Base-by-base conservation (phyloP, 2,113 vertebrate genomes). In the Upupa epops region DNA sequence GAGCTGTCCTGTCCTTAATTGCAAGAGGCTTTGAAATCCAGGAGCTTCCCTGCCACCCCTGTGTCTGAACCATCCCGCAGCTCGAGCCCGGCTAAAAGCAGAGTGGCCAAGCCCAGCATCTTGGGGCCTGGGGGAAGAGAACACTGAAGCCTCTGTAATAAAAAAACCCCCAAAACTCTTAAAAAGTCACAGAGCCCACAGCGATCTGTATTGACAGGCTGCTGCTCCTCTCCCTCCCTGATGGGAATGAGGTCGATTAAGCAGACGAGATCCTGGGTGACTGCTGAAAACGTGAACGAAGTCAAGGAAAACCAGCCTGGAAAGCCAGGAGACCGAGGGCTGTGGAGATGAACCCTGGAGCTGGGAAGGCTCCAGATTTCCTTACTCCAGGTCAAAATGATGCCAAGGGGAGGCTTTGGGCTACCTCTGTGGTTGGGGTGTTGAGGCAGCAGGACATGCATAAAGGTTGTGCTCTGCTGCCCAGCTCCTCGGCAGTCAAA, bases 401-500 rank as follows among this genome's bases (percentile, higher is more conserved):
- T 36, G 36, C 22, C 3, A 5, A 37, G 46, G 66, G 51, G n/a
- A 51, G 31, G 34, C 4, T 18, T 64, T 3, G 4, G 42, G 66
- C 3, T 31, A 3, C 28, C 45, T 17, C 45, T 17, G 45, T 46
- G 45, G 46, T 8, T 1, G 10, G 17, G 24, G 49, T 26, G 29
- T 11, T 13, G 28, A 8, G 25, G 12, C 40, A 20, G 0, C 40
- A 63, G 59, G 7, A 5, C 79, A 8, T 10, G n/a, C 5, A 28
- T 2, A 1, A 7, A 3, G 49, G 55, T 7, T 14, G 15, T 8
- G 60, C 52, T 46, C 24, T 36, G 14, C 31, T 1, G 8, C 40
- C 51, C n/a, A 7, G 56, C 48, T 31, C 32, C 61, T 40, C 14
- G 4, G 0, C 65, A 29, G 26, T 16, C 17, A 0, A 1, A 4